Conservation (phyloP, 1,140 invertebrate species). For the Prorops nasuta region DNA sequence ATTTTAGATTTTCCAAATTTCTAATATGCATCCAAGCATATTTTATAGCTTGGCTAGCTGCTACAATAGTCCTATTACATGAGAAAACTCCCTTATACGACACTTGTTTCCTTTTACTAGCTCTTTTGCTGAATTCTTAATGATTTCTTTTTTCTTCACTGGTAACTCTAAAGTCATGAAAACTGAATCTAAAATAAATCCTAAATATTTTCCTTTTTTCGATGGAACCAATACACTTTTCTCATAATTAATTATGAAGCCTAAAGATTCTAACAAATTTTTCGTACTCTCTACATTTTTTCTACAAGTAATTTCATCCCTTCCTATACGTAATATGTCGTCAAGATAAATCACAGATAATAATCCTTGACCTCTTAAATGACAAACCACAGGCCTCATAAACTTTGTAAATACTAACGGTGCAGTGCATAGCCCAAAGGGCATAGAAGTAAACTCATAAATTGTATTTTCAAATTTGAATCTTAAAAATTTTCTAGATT, state of each 20-base stretch:
- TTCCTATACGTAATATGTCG: slow-evolving; percentile 5
- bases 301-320: slow-evolving; percentile 3
- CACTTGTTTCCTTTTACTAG: neutral
- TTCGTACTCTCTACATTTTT: neutral
- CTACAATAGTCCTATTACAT: slow-evolving; percentile 14
- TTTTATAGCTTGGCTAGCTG: slow-evolving; percentile 14
- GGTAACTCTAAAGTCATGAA: slow-evolving; percentile 1
- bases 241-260: slow-evolving; percentile 12
- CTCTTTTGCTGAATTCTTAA: neutral
- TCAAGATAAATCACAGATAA: too few species aligned
- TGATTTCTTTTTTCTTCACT: slow-evolving; percentile 9
- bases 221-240: slow-evolving; percentile 1
- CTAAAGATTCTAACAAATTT: slow-evolving; percentile 4
- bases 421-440: neutral
- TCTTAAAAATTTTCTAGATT: neutral
- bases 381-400: too few species aligned
- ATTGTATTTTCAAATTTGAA: neutral
- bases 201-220: slow-evolving; percentile 10
- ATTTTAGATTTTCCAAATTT: slow-evolving; percentile 16
- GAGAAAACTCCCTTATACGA: slow-evolving; percentile 10
- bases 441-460: neutral
- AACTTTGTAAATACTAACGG: neutral
- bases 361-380: too few species aligned
- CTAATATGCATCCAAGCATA: slow-evolving; percentile 8
- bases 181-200: slow-evolving; percentile 6